phyloP scores from a whole-genome alignment of 2,797 vertebrate species.

The Moxostoma hubbsi region DNA sequence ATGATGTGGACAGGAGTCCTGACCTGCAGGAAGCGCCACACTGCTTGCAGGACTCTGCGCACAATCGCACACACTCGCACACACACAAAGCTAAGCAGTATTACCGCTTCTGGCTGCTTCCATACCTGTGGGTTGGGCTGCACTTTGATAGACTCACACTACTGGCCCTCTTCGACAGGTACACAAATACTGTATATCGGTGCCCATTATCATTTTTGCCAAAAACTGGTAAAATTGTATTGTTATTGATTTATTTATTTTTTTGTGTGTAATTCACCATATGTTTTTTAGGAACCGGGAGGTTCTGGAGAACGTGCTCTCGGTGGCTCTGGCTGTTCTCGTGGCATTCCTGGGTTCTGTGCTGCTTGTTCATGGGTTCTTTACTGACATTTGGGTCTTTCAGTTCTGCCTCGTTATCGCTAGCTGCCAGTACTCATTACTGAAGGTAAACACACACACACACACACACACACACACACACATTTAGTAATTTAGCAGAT shows the following conservation, averaged over 20 bases:
- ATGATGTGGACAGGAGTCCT: constrained; percentile 92
- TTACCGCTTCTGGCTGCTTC: constrained; percentile 95
- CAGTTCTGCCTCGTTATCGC: constrained; percentile 99
- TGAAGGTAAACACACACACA: constrained; percentile 83
- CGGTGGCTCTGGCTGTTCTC: constrained; percentile 91
- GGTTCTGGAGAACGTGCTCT: constrained; percentile 93
- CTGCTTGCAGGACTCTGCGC: constrained; percentile 79
- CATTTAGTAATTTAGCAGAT: too few species aligned
- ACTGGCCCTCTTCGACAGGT: constrained; percentile 97
- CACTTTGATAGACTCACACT: constrained; percentile 98
- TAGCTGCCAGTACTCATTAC: constrained; percentile 96
- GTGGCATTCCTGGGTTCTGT: constrained; percentile 97
- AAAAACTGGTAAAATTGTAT: not conserved
- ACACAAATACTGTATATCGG: constrained; percentile 1
- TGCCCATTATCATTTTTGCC: too few species aligned
- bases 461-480: not conserved
- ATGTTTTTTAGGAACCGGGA: constrained; percentile 88
- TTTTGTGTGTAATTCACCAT: too few species aligned
- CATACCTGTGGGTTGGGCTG: constrained; percentile 94
- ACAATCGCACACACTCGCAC: constrained; percentile 47
- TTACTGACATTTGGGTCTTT: constrained; percentile 98
- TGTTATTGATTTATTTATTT: not conserved
- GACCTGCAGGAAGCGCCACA: constrained; percentile 91
- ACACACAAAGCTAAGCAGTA: constrained; percentile 90
- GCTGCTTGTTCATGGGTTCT: constrained; percentile 94